phyloP scores from a whole-genome alignment of 2,888 invertebrate genomes.

The Leucania comma region DNA sequence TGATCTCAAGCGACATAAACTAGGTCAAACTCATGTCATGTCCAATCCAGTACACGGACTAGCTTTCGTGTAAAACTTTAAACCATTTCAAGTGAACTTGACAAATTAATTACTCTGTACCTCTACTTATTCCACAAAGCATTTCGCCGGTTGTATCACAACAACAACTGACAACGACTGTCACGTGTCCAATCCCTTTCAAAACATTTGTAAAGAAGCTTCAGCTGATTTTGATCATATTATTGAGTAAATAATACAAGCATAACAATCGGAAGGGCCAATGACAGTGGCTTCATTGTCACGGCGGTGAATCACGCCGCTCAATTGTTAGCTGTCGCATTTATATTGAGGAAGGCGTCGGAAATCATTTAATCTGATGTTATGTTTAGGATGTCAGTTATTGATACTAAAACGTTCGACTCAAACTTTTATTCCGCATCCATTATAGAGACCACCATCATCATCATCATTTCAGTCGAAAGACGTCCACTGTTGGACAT shows the following conservation, averaged over 20 bases:
- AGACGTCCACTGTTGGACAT: no score
- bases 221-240: constrained; percentile 26
- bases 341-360: constrained; percentile 46
- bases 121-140: background rate
- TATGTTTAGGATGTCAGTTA: constrained; percentile 20
- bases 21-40: constrained; percentile 15
- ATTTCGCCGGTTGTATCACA: background rate
- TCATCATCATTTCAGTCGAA: no score
- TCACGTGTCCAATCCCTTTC: constrained; percentile 19
- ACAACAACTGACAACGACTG: constrained; percentile 33
- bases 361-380: constrained; percentile 31
- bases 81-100: background rate
- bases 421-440: no score
- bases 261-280: constrained; percentile 25
- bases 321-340: constrained; percentile 43
- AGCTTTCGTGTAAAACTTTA: constrained; percentile 1
- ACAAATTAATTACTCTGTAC: constrained; percentile 2
- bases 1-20: constrained; percentile 33
- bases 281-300: constrained; percentile 48
- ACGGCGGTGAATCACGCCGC: constrained; percentile 48
- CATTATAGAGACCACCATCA: background rate
- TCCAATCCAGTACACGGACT: background rate
- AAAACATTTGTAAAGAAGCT: constrained; percentile 29
- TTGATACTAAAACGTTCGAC: background rate
- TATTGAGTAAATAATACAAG: constrained; percentile 15